Percentiles rank a stretch among this genome's conserved stretches.
Evolutionary conservation across 2,797 vertebrate genomes (phyloP).

Genomic region (Sphenopsis melanotis): DNA sequence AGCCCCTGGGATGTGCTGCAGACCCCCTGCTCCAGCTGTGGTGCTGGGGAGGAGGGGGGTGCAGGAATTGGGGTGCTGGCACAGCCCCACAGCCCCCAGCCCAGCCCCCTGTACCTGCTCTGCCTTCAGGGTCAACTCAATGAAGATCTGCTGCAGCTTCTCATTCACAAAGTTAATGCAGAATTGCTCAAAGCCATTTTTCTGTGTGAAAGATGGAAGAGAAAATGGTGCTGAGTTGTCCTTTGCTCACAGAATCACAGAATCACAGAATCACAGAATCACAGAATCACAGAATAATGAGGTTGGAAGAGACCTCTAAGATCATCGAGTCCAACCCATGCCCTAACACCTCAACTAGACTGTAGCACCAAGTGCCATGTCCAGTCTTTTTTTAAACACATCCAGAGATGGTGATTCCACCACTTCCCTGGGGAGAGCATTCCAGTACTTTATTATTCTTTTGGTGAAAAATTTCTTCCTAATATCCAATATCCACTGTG

Average conservation of each 20-base stretch:
- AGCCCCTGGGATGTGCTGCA: background rate
- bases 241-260: background rate
- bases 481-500: too few species aligned
- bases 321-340: too few species aligned
- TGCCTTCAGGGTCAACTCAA: slow-evolving; percentile 95
- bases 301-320: too few species aligned
- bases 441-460: too few species aligned
- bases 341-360: too few species aligned
- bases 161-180: slow-evolving; percentile 99
- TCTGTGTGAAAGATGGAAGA: slow-evolving; percentile 72
- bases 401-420: too few species aligned
- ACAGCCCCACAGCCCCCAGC: background rate
- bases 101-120: slow-evolving; percentile 82
- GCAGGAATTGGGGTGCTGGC: background rate
- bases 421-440: too few species aligned
- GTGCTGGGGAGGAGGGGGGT: fast-evolving
- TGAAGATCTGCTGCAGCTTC: slow-evolving; percentile 98
- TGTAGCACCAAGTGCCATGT: too few species aligned
- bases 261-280: too few species aligned
- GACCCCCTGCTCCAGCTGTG: background rate
- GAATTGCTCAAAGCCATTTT: slow-evolving; percentile 97
- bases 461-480: too few species aligned
- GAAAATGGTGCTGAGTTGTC: background rate
- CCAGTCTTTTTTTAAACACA: too few species aligned
- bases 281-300: too few species aligned